Conservation (phyloP, 2,888 invertebrate species). For the Sclerodermus sp. region DNA sequence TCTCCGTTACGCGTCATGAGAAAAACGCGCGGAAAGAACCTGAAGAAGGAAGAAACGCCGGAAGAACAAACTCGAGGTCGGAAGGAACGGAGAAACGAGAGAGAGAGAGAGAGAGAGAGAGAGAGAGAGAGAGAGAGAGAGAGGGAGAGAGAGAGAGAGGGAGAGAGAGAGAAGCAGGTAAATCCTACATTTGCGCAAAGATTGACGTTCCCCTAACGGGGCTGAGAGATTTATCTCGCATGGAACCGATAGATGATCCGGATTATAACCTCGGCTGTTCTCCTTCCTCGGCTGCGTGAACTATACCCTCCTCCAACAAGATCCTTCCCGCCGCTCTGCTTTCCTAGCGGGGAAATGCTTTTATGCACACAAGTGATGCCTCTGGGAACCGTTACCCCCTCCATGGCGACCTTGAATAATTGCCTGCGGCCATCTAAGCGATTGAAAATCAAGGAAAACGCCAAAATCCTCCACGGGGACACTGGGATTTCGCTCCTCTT, state of each 20-base stretch:
- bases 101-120: too few relatives aligned
- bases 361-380: constrained; percentile 46
- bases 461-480: too few relatives aligned
- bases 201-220: constrained; percentile 1
- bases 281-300: constrained; percentile 22
- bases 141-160: too few relatives aligned
- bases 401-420: constrained; percentile 44
- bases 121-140: too few relatives aligned
- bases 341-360: constrained; percentile 43
- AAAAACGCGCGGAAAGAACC: too few relatives aligned
- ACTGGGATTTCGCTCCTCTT: too few relatives aligned
- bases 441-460: constrained; percentile 43
- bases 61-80: too few relatives aligned
- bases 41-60: too few relatives aligned
- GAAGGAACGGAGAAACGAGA: too few relatives aligned
- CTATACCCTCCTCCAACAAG: constrained; percentile 27
- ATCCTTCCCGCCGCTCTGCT: constrained; percentile 25
- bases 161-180: not conserved
- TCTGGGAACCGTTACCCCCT: constrained; percentile 46
- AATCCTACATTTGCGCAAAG: not conserved
- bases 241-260: constrained; percentile 19
- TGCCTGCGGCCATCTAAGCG: constrained; percentile 42
- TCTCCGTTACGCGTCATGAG: too few relatives aligned
- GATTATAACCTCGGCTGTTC: constrained; percentile 23
- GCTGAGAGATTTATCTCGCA: constrained; percentile 10